Base-by-base conservation (phyloP, 2,888 invertebrate species). In the Dysmachus trigonus region DNA sequence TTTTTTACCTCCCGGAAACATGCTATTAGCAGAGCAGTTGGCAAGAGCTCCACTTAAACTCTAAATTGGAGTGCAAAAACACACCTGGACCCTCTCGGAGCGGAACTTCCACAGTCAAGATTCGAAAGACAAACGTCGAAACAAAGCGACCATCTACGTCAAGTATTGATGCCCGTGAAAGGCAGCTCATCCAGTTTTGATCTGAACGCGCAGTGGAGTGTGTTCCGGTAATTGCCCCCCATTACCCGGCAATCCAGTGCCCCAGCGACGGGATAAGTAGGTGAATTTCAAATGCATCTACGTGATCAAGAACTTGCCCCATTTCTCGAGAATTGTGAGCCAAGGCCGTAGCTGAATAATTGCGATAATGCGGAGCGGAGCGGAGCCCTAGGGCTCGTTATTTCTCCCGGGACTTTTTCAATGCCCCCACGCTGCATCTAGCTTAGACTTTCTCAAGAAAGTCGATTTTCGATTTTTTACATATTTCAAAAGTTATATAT, bases 251-350 rank as follows among this genome's bases (percentile, higher is more conserved):
- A 62, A 62, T 62, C 62, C 62, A 22, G 62, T 2, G 62, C 62
- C n/a, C 27, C 62, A 62, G 27, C 27, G 62, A 1, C 62, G 62
- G 62, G 62, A 62, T 62, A 62, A 62, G 27, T 62, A 62, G 62
- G 62, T 73, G 73, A 73, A 73, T 73, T 73, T 73, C 31, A 73
- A 73, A 73, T 73, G 73, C n/a, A 31, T 31, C 73, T 35, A 73
- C 73, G 73, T 73, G 73, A 73, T 73, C 73, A 33, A 73, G 73
- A 73, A 73, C 73, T 73, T 73, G 73, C 31, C 33, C 73, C 31
- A 73, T 31, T 73, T 73, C 30, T 73, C 13, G 73, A 73, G 33
- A n/a, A n/a, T 31, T 35, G 35, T 73, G 7, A 62, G n/a, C 73
- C 73, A 73, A 73, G 73, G 73, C 31, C 73, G 27, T 10, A 73